A percentile compares a stretch with the other conserved stretches of the same genome.
phyloP scores from a whole-genome alignment of 2,113 vertebrate species.

The Ammospiza caudacuta region DNA sequence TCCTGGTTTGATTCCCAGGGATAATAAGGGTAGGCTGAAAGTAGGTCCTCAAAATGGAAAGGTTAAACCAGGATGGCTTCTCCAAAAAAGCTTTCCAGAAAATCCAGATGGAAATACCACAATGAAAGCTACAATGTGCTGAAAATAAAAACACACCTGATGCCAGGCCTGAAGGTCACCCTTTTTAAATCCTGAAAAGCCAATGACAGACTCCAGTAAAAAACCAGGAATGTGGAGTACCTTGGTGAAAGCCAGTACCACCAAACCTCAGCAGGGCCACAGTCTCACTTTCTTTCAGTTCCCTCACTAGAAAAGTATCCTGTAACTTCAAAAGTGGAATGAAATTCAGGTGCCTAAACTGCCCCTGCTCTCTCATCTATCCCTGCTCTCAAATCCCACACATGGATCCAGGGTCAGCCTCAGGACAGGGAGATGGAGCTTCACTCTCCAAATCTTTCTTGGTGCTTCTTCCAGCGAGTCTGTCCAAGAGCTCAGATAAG shows the following conservation, averaged over 20 bases:
- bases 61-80: background rate
- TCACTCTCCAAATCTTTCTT: background rate
- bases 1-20: background rate
- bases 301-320: background rate
- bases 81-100: background rate
- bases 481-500: background rate
- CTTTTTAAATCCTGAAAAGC: background rate
- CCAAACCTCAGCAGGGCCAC: background rate
- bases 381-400: background rate
- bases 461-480: background rate
- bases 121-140: background rate
- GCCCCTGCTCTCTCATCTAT: background rate
- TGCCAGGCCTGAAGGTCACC: background rate
- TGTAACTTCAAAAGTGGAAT: background rate
- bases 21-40: background rate
- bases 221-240: background rate
- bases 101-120: background rate
- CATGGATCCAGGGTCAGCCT: background rate
- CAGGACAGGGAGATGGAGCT: fast-evolving
- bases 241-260: background rate
- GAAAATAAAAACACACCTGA: background rate
- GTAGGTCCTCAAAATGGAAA: background rate
- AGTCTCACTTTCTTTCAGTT: background rate
- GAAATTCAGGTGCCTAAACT: background rate
- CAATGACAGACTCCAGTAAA: background rate